phyloP scores from a whole-genome alignment of 2,888 invertebrate species.

The Balanococcus diminutus region DNA sequence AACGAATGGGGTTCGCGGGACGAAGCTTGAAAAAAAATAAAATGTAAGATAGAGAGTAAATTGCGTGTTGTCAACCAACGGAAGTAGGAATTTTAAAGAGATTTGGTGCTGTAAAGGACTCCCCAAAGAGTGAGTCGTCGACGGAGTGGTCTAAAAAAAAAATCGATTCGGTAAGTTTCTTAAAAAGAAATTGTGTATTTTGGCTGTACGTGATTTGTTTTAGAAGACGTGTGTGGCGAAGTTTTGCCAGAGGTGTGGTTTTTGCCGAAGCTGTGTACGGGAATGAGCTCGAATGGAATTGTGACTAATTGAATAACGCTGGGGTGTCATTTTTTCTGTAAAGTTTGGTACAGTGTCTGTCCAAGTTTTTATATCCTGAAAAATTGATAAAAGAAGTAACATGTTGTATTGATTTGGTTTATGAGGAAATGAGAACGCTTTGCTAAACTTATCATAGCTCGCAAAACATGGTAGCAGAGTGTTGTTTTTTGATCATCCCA shows the following conservation, averaged over 20 bases:
- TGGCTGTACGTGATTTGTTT: background rate
- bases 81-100: background rate
- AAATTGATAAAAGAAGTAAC: too few species aligned
- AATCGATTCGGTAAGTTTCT: background rate
- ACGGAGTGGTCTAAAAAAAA: background rate
- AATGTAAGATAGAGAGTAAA: background rate
- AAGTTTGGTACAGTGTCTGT: too few species aligned
- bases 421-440: too few species aligned
- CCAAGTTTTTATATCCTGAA: too few species aligned
- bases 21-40: background rate
- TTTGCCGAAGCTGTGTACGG: background rate
- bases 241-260: background rate
- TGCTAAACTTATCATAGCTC: background rate
- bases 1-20: background rate
- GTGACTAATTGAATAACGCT: background rate
- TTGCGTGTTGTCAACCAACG: background rate
- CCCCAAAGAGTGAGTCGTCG: background rate
- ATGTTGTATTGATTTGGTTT: too few species aligned
- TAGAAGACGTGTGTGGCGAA: background rate
- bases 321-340: background rate
- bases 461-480: background rate
- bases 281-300: background rate
- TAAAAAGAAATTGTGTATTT: background rate
- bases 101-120: background rate
- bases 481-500: too few species aligned